Conservation (phyloP, 2,888 invertebrate genomes). For the Pristionchus entomophagus region DNA sequence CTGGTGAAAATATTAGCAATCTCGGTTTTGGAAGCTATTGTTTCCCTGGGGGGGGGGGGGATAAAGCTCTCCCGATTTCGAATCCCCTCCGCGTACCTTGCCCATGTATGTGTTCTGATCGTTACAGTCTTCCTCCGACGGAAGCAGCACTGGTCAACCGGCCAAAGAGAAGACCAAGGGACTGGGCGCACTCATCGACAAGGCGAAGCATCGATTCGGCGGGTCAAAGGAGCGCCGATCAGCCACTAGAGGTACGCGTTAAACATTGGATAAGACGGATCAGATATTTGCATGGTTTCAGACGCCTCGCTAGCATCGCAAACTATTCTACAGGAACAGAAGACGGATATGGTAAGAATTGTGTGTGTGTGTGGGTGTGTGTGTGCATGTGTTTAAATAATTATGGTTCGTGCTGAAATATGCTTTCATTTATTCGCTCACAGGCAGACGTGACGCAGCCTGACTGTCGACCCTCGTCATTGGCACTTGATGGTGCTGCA, state of each 20-base stretch:
- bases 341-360: neutral
- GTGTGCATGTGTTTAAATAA: too few relatives aligned
- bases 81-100: too few relatives aligned
- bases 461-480: constrained; percentile 3
- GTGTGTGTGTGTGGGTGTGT: too few relatives aligned
- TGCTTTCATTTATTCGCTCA: too few relatives aligned
- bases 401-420: too few relatives aligned
- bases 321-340: neutral
- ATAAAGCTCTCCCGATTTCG: too few relatives aligned
- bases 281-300: neutral
- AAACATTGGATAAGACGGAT: neutral
- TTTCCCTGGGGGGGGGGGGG: too few relatives aligned
- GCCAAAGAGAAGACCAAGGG: constrained; percentile 31
- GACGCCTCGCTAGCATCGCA: neutral
- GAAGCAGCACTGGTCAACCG: neutral
- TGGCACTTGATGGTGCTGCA: neutral
- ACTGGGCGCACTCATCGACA: constrained; percentile 60
- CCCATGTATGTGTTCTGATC: too few relatives aligned
- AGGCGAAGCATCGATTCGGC: constrained; percentile 55
- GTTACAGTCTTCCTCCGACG: constrained; percentile 26
- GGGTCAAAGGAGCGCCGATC: constrained; percentile 21
- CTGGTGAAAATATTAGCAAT: too few relatives aligned
- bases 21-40: too few relatives aligned
- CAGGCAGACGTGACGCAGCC: too few relatives aligned
- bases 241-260: neutral